These are phyloP conservation scores for Trachelus troglodyta DNA, from an alignment of 2,888 invertebrate species.

Conservation along the genomic window DNA sequence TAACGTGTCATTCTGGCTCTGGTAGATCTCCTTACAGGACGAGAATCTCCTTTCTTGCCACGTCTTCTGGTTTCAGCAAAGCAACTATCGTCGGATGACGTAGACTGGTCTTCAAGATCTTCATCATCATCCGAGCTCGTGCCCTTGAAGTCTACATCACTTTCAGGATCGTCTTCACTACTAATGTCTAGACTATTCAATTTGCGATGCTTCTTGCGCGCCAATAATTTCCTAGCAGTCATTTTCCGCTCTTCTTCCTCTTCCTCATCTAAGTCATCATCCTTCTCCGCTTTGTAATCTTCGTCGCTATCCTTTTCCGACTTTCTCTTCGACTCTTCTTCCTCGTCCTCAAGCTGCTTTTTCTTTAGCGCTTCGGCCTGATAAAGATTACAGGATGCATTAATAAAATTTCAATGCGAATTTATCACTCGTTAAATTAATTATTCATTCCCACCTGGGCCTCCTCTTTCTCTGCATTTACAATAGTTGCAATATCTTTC, in stretches of 20 bases:
- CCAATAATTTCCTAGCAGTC: slow-evolving; percentile 32
- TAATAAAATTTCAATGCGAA: background rate
- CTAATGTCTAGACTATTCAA: slow-evolving; percentile 84
- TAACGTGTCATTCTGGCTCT: slow-evolving; percentile 68
- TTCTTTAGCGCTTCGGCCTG: slow-evolving; percentile 49
- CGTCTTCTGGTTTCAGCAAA: slow-evolving; percentile 67
- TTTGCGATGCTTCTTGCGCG: slow-evolving; percentile 76
- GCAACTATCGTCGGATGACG: slow-evolving; percentile 71
- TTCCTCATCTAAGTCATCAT: slow-evolving; percentile 55
- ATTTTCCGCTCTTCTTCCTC: slow-evolving; percentile 59
- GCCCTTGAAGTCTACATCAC: slow-evolving; percentile 93
- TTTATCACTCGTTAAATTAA: background rate
- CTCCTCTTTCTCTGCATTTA: slow-evolving; percentile 78
- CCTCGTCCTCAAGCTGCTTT: slow-evolving; percentile 64
- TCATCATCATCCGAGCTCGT: slow-evolving; percentile 75
- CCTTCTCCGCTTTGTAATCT: slow-evolving; percentile 59
- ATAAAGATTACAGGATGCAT: background rate
- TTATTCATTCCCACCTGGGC: slow-evolving; percentile 30
- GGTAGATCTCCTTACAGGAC: slow-evolving; percentile 70
- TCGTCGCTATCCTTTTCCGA: slow-evolving; percentile 59
- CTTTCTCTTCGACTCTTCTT: slow-evolving; percentile 55
- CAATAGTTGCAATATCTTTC: slow-evolving; percentile 93
- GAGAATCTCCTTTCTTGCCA: slow-evolving; percentile 64
- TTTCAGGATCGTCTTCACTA: slow-evolving; percentile 83
- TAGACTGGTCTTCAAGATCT: slow-evolving; percentile 69